Evolutionary conservation across 2,888 invertebrate genomes (phyloP), one percentile per base, ranked within the genome.

Genomic region (Flexamia atlantica): DNA sequence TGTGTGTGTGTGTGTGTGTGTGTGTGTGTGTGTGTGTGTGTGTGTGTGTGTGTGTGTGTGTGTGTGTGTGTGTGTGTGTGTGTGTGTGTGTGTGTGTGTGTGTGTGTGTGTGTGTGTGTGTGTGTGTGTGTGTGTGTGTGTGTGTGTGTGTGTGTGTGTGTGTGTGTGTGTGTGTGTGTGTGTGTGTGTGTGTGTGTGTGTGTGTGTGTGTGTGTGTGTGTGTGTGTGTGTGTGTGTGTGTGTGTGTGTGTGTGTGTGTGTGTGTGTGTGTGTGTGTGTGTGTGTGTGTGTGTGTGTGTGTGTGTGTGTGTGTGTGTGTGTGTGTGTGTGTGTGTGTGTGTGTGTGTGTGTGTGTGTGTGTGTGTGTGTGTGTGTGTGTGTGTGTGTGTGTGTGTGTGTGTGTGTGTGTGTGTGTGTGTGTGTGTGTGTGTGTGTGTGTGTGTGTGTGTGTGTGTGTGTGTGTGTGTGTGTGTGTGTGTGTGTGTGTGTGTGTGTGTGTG

Each of bases 1-100:
- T 70, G 70, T 70, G 70, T 70, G 70, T 70, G 70, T 70, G 70
- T 70, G 70, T 70, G 70, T 70, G 70, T 70, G 70, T 70, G 70
- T 70, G 70, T 70, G 70, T 70, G 70, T 70, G 70, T 70, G 70
- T 70, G 70, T 70, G 70, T 70, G 70, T 70, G 70, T 70, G 70
- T 70, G 70, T 70, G 70, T 70, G 70, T 70, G 70, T 70, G 70
- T 70, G 70, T 70, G 70, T 70, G 70, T 70, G 70, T 70, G 70
- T 70, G 70, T 70, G 70, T 70, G 70, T 70, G 70, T 70, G 70
- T 70, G 70, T 70, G 70, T 70, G 70, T 70, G 70, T 70, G 70
- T 70, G 70, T 70, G 70, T 70, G 70, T 70, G 70, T 70, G 70
- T 70, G 70, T 70, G 70, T 70, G 70, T 70, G 70, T 70, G 70